A percentile compares a stretch with the other conserved stretches of the same genome.
Conservation (phyloP, 2,888 invertebrate species). For the Caenorhabditis doughertyi region DNA sequence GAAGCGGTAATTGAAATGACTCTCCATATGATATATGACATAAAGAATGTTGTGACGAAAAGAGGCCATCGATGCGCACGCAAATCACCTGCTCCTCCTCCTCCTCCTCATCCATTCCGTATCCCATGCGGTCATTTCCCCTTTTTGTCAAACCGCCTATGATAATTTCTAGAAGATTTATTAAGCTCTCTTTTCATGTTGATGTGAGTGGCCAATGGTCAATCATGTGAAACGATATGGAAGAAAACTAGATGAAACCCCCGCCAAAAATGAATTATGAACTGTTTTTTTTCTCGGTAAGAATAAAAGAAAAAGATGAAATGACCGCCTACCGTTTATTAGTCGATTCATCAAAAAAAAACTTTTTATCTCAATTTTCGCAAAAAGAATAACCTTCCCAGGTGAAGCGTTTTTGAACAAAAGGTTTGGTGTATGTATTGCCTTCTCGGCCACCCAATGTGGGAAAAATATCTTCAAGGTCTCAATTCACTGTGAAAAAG, state of each 20-base stretch:
- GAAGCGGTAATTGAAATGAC: constrained; percentile 63
- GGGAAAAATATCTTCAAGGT: constrained; percentile 56
- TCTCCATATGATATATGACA: constrained; percentile 54
- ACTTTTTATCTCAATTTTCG: constrained; percentile 11
- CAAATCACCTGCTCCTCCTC: constrained; percentile 60
- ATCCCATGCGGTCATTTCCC: constrained; percentile 17
- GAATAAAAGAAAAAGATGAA: neutral
- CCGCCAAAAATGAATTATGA: constrained; percentile 25
- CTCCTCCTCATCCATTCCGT: constrained; percentile 6
- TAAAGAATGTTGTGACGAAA: constrained; percentile 10
- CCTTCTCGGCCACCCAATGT: constrained; percentile 18
- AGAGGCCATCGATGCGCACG: constrained; percentile 42
- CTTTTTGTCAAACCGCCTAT: constrained; percentile 51
- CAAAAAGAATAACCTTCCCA: constrained; percentile 49
- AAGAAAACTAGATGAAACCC: constrained; percentile 18
- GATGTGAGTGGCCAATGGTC: constrained; percentile 32
- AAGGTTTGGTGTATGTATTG: constrained; percentile 18
- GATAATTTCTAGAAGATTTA: constrained; percentile 59
- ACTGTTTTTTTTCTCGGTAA: constrained; percentile 19
- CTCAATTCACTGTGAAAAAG: constrained; percentile 16
- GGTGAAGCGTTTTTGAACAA: constrained; percentile 34
- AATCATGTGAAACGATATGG: constrained; percentile 28
- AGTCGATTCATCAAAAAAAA: constrained; percentile 28
- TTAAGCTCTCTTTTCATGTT: constrained; percentile 54
- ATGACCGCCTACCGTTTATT: neutral